Base-by-base conservation (phyloP, 2,888 invertebrate genomes). In the Keiferia lycopersicella region DNA sequence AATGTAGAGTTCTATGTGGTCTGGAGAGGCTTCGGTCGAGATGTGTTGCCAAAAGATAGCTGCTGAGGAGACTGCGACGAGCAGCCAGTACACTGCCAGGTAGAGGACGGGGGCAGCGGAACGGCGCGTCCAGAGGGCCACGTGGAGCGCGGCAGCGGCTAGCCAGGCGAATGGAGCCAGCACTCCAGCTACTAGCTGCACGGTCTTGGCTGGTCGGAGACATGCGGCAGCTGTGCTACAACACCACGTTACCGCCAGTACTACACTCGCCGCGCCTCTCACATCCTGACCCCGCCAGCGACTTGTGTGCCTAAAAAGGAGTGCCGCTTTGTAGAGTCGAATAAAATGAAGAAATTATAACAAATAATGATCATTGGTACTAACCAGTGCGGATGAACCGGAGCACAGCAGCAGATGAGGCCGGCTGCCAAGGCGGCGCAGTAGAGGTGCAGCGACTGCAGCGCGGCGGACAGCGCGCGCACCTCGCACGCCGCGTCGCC, bases 1-100 rank as follows among this genome's bases (percentile, higher is more conserved):
- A 45, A 88, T 72, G 71, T 86, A 90, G 38, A 85, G 66, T 69
- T 87, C 84, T 60, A 89, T 68, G 62, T 84, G 75, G 48, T 73
- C 71, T 0, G 68, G 63, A 3, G 77, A 68, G 20, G 75, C 69
- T 41, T 72, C 80, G 22, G 70, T 69, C 11, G 68, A 64, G 34
- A 84, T 60, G 59, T 82, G 80, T 66, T 80, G 78, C 76, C 83
- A 85, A 18, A 89, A 68, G 10, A 85, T 75, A 2, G 83, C 76
- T 1, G 83, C 83, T 0, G 88, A 78, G 30, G 84, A 79, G 11
- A 75, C 73, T n/a, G 87, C 76, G 0, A 86, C 73, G 53, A 91
- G 81, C 20, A 87, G 74, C 88, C 91, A 92, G 73, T 91, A 92
- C 66, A 92, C 78, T n/a, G 82, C 84, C 38, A 91, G 83, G 74